Base-by-base conservation (phyloP, 2,113 vertebrate genomes). In the Alosa alosa region DNA sequence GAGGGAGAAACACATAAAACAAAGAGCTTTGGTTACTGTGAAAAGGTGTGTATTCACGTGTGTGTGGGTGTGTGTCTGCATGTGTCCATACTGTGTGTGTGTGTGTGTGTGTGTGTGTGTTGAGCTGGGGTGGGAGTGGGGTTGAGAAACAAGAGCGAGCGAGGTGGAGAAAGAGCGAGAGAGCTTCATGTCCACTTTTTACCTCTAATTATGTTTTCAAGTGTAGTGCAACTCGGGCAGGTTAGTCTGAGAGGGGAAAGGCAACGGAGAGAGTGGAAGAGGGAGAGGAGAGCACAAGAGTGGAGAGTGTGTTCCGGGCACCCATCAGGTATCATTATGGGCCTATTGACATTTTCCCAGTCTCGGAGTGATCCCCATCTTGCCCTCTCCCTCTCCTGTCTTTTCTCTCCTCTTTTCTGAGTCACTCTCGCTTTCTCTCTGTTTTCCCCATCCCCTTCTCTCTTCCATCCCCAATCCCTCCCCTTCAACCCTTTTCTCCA, bases 141-240 rank as follows among this genome's bases (percentile, higher is more conserved):
- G 57, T 82, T 82, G 25, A 13, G 36, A 39, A 5, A 78, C 72
- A 78, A 78, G 72, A 78, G 72, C 91, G 90, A 91, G 83, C 87
- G 86, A 87, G 91, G 91, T 39, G 15, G 72, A 78, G 72, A 17
- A 15, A 92, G 90, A 91, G 82, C 87, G 88, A 87, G 90, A 90
- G 92, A 92, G 90, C 91, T 92, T 91, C 91, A 87, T 82, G 88
- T 89, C 88, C 91, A 93, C 92, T 95, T 92, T 96, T 96, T 95
- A 95, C 94, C 96, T 95, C 94, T 96, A 95, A 96, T 96, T 96
- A 96, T 96, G 94, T 94, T 95, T 93, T 94, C 89, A 86, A 93
- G 93, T 91, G 83, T 85, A 89, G 92, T 90, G 89, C 88, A 86
- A 91, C 91, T 90, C 86, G 90, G 90, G 88, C 92, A 92, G 92